phyloP scores from a whole-genome alignment of 2,113 vertebrate species.

The Chamaetylas fuelleborni region DNA sequence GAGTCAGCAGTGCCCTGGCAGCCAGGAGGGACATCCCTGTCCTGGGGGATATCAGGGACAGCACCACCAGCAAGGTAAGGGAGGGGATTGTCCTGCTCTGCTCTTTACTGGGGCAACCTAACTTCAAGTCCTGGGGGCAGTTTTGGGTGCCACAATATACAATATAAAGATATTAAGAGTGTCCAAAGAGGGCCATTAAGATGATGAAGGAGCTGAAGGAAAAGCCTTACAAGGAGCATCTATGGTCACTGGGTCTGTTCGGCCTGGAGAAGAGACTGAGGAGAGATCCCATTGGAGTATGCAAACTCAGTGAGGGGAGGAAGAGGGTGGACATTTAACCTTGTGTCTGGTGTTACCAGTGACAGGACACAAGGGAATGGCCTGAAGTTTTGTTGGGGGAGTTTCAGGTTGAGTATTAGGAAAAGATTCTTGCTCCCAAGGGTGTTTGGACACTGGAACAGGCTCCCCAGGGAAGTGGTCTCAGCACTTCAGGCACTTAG shows the following conservation, averaged over 20 bases:
- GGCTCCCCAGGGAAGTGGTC: background rate
- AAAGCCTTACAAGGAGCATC: rapidly evolving
- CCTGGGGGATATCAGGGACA: no score
- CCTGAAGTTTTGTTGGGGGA: background rate
- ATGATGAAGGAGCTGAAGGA: background rate
- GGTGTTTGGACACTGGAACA: background rate
- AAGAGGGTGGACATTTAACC: no score
- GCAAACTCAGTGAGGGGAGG: background rate
- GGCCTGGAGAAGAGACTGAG: background rate
- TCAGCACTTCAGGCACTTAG: background rate
- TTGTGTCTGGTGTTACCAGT: no score
- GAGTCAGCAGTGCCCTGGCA: background rate
- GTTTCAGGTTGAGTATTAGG: background rate
- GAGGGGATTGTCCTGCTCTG: background rate
- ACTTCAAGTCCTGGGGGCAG: rapidly evolving
- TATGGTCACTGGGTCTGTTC: background rate
- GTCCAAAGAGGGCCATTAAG: background rate
- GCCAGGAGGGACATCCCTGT: background rate
- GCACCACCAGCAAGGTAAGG: rapidly evolving
- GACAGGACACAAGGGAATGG: background rate
- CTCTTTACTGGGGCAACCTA: rapidly evolving
- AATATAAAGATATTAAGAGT: background rate
- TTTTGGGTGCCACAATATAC: background rate
- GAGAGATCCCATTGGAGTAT: background rate
- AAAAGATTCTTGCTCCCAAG: background rate